Base-by-base conservation (phyloP, 2,888 invertebrate species). In the Lypha dubia region DNA sequence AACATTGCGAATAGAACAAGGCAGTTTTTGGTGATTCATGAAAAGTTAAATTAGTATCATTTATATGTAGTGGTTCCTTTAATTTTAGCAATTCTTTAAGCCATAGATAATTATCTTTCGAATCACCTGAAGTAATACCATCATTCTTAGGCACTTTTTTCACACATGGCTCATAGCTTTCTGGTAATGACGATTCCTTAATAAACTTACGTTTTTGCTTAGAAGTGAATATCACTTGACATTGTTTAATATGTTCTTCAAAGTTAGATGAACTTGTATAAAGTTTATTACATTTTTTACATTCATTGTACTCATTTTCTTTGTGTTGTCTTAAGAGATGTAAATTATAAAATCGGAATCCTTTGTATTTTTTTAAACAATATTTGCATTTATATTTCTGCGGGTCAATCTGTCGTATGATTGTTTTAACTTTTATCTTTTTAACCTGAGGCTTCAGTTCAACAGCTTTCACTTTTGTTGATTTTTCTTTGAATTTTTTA, bases 331-430 rank as follows among this genome's bases (percentile, higher is more conserved):
- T 24, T 17, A 86, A 17, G 32, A 83, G 46, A 71, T 88, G 88
- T 44, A 84, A 58, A 60, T 87, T 87, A 8, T 80, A 77, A 9
- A 71, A 11, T 58, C 73, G 79, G 65, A 87, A 88, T 24, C 88
- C 88, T 81, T 88, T 86, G 13, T 86, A 74, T 46, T 56, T 71
- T 58, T 79, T 46, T 28, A 41, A 32, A 35, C 88, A 88, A 35
- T 84, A 82, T 32, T 75, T 86, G 41, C 88, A 88, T 22, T 75
- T 76, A 63, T 86, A 87, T 56, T 77, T 85, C 62, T 86, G 87
- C 49, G 86, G 46, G 8, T 85, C 80, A 38, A 87, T 84, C 44
- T 86, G 83, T 41, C 74, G 63, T n/a, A 88, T 68, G 5, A 79
- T 62, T 20, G 84, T 56, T 62, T 86, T 87, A 15, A 84, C 74